Evolutionary conservation across 2,797 vertebrate species (phyloP).

Genomic region (Linurgus olivaceus): DNA sequence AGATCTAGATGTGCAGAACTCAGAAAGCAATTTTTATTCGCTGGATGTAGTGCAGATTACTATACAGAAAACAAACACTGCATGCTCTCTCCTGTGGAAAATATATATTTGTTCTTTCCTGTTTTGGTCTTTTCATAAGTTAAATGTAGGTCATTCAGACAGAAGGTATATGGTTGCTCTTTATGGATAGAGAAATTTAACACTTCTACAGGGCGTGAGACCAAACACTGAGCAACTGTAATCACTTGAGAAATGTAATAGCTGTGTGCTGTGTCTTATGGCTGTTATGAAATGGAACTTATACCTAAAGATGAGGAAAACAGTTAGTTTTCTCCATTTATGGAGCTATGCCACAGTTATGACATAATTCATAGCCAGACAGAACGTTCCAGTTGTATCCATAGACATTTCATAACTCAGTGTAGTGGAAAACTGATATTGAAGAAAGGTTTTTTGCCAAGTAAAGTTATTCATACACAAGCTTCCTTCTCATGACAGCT

Average conservation of each 20-base stretch:
- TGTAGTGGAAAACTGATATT: conserved; percentile 70
- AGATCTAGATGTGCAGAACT: conserved; percentile 1
- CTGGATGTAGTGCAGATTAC: conserved; percentile 26
- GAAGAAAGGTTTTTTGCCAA: conserved; percentile 63
- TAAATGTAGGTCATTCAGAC: conserved; percentile 56
- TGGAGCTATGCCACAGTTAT: conserved; percentile 68
- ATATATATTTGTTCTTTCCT: conserved; percentile 45
- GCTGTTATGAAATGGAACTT: conserved; percentile 67
- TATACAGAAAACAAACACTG: conserved; percentile 38
- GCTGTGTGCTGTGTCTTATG: conserved; percentile 56
- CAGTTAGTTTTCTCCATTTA: conserved; percentile 68
- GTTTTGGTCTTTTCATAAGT: conserved; percentile 21
- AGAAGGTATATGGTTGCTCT: conserved; percentile 31
- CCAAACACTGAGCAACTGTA: conserved; percentile 58
- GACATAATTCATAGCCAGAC: conserved; percentile 69
- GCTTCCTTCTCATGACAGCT: conserved; percentile 60
- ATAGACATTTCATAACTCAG: conserved; percentile 69
- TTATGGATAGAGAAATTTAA: conserved; percentile 37
- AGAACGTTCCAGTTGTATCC: conserved; percentile 69
- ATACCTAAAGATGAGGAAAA: conserved; percentile 72
- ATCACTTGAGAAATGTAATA: conserved; percentile 68
- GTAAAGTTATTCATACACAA: conserved; percentile 67
- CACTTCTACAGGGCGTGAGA: conserved; percentile 51
- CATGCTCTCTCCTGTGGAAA: conserved; percentile 23
- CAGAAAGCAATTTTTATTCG: conserved; percentile 21